These are phyloP conservation scores for Poicephalus meyeri DNA, from an alignment of 2,113 vertebrate genomes.

Conservation along the genomic window DNA sequence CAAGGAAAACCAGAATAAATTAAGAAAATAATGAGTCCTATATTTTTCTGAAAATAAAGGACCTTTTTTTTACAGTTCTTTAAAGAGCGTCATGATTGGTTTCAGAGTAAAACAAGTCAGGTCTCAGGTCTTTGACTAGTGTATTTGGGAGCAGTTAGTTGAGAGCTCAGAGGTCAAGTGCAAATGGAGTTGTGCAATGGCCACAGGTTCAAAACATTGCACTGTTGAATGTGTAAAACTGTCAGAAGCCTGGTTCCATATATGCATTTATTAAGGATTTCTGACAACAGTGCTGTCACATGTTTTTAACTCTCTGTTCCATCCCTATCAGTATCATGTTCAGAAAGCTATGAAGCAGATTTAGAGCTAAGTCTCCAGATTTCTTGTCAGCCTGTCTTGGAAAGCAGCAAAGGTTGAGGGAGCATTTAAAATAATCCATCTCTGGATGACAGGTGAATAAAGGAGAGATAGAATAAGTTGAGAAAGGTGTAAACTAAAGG, in stretches of 20 bases:
- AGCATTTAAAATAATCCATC: slow-evolving; percentile 59
- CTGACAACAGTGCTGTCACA: neutral
- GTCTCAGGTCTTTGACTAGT: neutral
- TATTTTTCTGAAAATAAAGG: neutral
- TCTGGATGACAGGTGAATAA: slow-evolving; percentile 45
- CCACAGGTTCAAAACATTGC: neutral
- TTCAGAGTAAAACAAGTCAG: neutral
- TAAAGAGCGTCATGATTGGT: neutral
- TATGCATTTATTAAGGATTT: neutral
- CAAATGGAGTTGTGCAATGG: neutral
- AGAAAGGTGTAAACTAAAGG: neutral
- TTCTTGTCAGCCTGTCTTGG: slow-evolving; percentile 46
- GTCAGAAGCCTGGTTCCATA: neutral
- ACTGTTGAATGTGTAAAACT: neutral
- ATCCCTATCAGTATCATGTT: neutral
- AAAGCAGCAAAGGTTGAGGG: slow-evolving; percentile 33
- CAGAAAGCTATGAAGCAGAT: slow-evolving; percentile 19
- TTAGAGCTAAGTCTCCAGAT: slow-evolving; percentile 33
- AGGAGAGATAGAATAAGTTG: slow-evolving; percentile 1
- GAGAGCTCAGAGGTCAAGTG: neutral
- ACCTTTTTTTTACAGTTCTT: neutral
- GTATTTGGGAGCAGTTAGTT: neutral
- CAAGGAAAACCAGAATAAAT: neutral
- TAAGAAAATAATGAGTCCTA: neutral
- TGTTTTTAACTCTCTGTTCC: neutral